These are phyloP conservation scores for Ceratina calcarata DNA, from an alignment of 1,140 invertebrate genomes.

Conservation along the genomic window DNA sequence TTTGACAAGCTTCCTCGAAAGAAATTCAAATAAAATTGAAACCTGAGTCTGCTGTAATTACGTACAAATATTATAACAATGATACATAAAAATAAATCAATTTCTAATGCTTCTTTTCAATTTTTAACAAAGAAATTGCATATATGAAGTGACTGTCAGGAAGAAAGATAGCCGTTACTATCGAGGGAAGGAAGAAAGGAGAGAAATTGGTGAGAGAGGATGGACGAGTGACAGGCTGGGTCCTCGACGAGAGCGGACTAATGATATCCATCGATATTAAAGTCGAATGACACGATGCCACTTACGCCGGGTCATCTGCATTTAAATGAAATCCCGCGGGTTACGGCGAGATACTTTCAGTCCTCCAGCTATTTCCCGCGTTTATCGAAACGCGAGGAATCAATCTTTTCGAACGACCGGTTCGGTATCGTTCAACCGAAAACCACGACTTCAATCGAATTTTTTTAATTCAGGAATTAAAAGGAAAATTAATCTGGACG, in stretches of 20 bases:
- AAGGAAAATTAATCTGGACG: no score
- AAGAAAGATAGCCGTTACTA: no score
- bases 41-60: no score
- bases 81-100: no score
- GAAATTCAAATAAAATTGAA: no score
- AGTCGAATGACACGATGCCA: constrained; percentile 54
- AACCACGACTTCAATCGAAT: background rate
- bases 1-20: no score
- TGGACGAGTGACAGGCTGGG: no score
- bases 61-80: no score
- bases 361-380: constrained; percentile 30
- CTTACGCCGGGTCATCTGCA: constrained; percentile 65
- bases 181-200: constrained; percentile 9
- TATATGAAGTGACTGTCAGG: no score
- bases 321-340: constrained; percentile 68
- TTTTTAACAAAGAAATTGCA: no score
- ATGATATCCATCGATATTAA: constrained; percentile 71
- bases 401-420: background rate
- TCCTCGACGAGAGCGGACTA: constrained; percentile 43
- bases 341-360: constrained; percentile 1
- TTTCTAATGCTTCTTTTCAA: no score
- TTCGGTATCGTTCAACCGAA: background rate
- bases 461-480: no score
- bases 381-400: constrained; percentile 41
- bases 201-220: background rate